Evolutionary conservation across 2,113 vertebrate genomes (phyloP), one percentile per base, ranked within the genome.

Genomic region (Pan paniscus): DNA sequence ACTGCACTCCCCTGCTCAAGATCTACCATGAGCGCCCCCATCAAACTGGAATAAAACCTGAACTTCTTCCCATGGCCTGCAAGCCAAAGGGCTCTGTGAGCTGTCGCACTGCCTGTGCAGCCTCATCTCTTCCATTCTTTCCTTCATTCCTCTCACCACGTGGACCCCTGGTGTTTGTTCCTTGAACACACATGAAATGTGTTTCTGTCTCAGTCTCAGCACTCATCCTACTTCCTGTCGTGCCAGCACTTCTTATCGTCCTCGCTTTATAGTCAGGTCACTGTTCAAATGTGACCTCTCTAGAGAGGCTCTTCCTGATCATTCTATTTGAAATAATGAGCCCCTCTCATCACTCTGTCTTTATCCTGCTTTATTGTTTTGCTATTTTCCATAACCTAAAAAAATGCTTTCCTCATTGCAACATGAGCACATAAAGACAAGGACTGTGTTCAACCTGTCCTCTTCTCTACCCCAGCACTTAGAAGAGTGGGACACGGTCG

Each of bases 81-180:
- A 35, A 38, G 35, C 61, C 17, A 57, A 4, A 6, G 55, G 67
- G 30, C 23, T 27, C 61, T 46, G 1, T 4, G 25, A 38, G 38
- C 38, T 1, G 3, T 27, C 9, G 5, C 87, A 7, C 0, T 52
- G 6, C 9, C 40, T 11, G 10, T 70, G 20, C 46, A 27, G 32
- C 73, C 38, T 68, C 78, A 17, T 18, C 25, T 43, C 10, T 22
- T 10, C 6, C 3, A 1, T 2, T 46, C 25, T 89, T 57, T 35
- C 46, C n/a, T 40, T 32, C n/a, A 16, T 14, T 48, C 27, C 38
- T 79, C n/a, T 38, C 43, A 50, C 43, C 43, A 55, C 13, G 27
- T 6, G 2, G 80, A 70, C 46, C 52, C 25, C 78, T 32, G 17
- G 81, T 84, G 23, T 35, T 61, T 90, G 35, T 30, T 76, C 40